Conservation (phyloP, 2,113 vertebrate species). For the Dicaeum eximium region DNA sequence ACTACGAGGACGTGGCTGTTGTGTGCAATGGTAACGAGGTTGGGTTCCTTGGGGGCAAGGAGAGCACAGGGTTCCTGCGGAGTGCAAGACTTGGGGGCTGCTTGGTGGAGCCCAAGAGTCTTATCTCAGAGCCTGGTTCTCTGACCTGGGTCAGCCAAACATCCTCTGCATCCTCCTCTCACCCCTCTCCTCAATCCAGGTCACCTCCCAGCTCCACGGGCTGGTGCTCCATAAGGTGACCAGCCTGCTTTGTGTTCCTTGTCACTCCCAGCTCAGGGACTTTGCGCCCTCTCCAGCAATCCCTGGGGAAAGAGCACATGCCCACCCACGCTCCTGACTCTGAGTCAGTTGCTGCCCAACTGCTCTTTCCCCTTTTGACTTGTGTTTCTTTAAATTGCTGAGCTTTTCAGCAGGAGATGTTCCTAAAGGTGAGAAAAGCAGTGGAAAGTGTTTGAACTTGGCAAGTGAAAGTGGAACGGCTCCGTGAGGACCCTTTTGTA, state of each 20-base stretch:
- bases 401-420: background rate
- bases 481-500: background rate
- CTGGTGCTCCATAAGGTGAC: background rate
- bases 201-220: background rate
- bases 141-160: background rate
- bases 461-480: background rate
- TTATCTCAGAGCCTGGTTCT: background rate
- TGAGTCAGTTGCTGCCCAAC: background rate
- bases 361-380: slow-evolving; percentile 10
- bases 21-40: slow-evolving; percentile 81
- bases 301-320: background rate
- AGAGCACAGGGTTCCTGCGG: background rate
- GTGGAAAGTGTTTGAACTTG: background rate
- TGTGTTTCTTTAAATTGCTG: background rate
- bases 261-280: background rate
- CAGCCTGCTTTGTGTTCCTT: background rate
- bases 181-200: background rate
- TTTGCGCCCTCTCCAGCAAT: background rate
- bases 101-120: background rate
- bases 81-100: background rate
- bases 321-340: background rate
- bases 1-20: slow-evolving; percentile 93
- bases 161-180: background rate
- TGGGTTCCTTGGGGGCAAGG: background rate
- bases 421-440: slow-evolving; percentile 33